phyloP scores from a whole-genome alignment of 2,113 vertebrate species.

The Muscicapa adusta region DNA sequence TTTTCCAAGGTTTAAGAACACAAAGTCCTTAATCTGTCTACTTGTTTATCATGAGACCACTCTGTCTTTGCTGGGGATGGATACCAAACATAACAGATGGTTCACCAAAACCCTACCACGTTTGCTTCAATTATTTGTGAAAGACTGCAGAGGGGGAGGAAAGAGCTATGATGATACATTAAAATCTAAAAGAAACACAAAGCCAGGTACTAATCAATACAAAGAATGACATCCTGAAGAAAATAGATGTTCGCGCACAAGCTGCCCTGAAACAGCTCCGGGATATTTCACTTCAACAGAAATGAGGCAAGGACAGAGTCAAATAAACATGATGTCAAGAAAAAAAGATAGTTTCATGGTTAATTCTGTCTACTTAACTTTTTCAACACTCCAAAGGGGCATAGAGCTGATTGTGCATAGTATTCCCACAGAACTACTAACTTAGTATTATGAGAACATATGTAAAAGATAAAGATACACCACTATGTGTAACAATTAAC shows the following conservation, averaged over 20 bases:
- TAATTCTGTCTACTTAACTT: neutral
- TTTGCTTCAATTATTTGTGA: constrained; percentile 43
- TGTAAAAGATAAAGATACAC: neutral
- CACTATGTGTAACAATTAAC: neutral
- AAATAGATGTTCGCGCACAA: neutral
- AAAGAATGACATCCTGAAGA: neutral
- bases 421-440: neutral
- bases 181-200: neutral
- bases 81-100: constrained; percentile 39
- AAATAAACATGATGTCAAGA: neutral
- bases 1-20: constrained; percentile 22
- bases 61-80: neutral
- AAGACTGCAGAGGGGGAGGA: neutral
- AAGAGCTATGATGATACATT: neutral
- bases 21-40: constrained; percentile 25
- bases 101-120: neutral
- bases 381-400: neutral
- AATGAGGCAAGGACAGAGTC: neutral
- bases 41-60: constrained; percentile 37
- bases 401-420: neutral
- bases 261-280: neutral
- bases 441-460: neutral
- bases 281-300: neutral
- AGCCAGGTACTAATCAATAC: neutral
- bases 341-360: neutral